These are phyloP conservation scores for Pammene fasciana DNA, from an alignment of 2,888 invertebrate genomes.

Conservation along the genomic window DNA sequence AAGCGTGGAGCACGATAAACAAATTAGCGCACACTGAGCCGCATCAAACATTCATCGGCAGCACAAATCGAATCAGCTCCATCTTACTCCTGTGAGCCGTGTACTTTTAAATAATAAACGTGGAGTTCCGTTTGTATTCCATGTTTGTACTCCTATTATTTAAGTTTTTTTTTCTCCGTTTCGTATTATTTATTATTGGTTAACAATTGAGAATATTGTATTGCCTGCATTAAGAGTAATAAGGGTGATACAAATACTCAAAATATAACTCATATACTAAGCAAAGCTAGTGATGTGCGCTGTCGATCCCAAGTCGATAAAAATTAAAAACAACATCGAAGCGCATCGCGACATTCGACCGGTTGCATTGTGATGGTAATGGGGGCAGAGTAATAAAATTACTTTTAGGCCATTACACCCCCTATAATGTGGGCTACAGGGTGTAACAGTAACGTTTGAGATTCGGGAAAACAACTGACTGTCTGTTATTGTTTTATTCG, in stretches of 20 bases:
- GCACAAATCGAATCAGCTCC: constrained; percentile 81
- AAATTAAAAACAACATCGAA: constrained; percentile 49
- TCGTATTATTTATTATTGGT: too few species aligned
- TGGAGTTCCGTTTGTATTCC: constrained; percentile 45
- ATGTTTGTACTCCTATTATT: constrained; percentile 7
- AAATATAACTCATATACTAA: neutral
- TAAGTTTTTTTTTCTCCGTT: too few species aligned
- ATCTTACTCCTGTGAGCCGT: constrained; percentile 70
- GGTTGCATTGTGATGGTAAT: constrained; percentile 82
- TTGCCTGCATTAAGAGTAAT: too few species aligned
- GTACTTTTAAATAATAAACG: constrained; percentile 64
- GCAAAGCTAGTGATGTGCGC: constrained; percentile 46
- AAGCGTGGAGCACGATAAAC: constrained; percentile 75
- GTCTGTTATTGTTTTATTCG: constrained; percentile 73
- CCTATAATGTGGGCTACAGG: constrained; percentile 63
- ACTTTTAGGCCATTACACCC: constrained; percentile 82
- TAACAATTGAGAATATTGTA: too few species aligned
- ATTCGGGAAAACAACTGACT: constrained; percentile 72
- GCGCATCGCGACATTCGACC: constrained; percentile 69
- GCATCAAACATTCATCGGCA: constrained; percentile 82
- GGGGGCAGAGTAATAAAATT: constrained; percentile 84
- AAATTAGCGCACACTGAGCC: constrained; percentile 82
- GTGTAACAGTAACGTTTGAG: constrained; percentile 71
- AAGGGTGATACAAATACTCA: too few species aligned
- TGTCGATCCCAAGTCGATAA: constrained; percentile 37